Evolutionary conservation across 2,113 vertebrate species (phyloP).

Genomic region (Macrotis lagotis): DNA sequence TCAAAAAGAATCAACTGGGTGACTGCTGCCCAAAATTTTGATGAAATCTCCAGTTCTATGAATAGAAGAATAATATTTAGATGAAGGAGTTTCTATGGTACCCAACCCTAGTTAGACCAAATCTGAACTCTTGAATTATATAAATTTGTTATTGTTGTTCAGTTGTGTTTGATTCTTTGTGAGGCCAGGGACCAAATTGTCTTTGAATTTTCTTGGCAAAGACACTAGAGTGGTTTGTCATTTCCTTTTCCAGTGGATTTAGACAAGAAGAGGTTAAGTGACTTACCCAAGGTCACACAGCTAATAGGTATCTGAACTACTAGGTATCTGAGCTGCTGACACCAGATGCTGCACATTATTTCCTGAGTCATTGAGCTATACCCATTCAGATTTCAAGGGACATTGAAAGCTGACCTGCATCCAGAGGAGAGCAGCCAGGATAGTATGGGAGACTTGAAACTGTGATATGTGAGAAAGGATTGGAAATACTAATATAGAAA

Average conservation of each 20-base stretch:
- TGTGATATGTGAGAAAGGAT: not conserved
- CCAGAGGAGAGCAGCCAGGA: not conserved
- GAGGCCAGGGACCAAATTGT: not conserved
- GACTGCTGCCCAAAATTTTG: not conserved
- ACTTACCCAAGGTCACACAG: not conserved
- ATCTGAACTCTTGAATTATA: not conserved
- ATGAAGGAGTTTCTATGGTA: not conserved
- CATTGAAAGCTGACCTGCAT: not conserved
- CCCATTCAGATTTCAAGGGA: not conserved
- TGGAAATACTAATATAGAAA: not conserved
- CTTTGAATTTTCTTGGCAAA: not conserved
- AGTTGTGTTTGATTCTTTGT: not conserved
- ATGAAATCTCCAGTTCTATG: not conserved
- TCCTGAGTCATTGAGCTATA: not conserved
- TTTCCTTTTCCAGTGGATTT: not conserved
- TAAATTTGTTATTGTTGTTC: too few relatives aligned
- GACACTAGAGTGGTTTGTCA: not conserved
- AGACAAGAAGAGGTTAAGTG: not conserved
- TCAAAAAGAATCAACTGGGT: not conserved
- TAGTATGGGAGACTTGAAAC: not conserved
- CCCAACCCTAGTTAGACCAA: not conserved
- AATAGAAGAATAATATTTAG: not conserved
- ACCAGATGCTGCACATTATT: too few relatives aligned
- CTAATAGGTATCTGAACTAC: not conserved
- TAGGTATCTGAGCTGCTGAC: not conserved